These are phyloP conservation scores for Oryzias dopingdopingensis DNA, from an alignment of 2,797 vertebrate species.

Conservation along the genomic window DNA sequence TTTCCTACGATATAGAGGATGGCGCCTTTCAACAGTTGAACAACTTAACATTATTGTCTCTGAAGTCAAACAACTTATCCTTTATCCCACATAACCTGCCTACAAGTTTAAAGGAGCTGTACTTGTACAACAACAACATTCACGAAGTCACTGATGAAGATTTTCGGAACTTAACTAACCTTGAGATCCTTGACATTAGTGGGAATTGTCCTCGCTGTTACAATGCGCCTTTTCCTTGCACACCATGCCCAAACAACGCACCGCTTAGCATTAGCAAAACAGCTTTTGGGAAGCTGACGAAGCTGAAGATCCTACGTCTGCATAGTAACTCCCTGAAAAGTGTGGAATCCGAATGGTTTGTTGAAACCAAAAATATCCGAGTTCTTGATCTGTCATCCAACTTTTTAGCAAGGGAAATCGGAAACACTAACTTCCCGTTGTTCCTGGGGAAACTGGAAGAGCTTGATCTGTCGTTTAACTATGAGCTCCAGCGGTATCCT, in stretches of 20 bases:
- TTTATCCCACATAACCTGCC: conserved; percentile 81
- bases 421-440: conserved; percentile 76
- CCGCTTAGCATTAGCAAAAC: conserved; percentile 75
- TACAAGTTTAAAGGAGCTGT: conserved; percentile 82
- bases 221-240: conserved; percentile 88
- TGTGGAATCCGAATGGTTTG: conserved; percentile 82
- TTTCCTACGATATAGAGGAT: conserved; percentile 80
- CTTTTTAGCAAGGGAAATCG: conserved; percentile 84
- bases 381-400: conserved; percentile 92
- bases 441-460: conserved; percentile 80
- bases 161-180: conserved; percentile 80
- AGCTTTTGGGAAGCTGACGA: conserved; percentile 81
- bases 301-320: conserved; percentile 82
- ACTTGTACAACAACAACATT: conserved; percentile 92
- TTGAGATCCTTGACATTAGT: conserved; percentile 91
- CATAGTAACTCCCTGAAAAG: conserved; percentile 89
- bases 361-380: conserved; percentile 70
- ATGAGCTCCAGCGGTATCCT: conserved; percentile 83
- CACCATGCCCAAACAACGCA: conserved; percentile 78
- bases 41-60: conserved; percentile 83
- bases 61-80: conserved; percentile 92
- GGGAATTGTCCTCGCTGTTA: conserved; percentile 95
- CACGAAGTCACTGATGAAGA: conserved; percentile 74
- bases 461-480: conserved; percentile 94
- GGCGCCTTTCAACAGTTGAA: conserved; percentile 81